Evolutionary conservation across 2,888 invertebrate species (phyloP).

Genomic region (Gymnoscelis rufifasciata): DNA sequence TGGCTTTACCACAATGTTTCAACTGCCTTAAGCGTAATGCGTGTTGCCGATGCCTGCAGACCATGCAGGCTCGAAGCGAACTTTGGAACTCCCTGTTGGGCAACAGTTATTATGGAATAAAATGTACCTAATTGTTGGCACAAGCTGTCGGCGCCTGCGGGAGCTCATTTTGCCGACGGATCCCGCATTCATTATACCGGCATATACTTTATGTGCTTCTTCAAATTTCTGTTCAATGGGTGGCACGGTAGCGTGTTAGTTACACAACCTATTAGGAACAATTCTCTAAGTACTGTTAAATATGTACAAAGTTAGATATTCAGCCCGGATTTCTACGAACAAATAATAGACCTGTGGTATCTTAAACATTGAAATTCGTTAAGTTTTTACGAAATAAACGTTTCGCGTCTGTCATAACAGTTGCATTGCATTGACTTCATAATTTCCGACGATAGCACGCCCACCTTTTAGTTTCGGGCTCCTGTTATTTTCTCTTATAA

Average conservation of each 20-base stretch:
- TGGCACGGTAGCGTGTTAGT: background rate
- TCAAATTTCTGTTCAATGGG: conserved; percentile 44
- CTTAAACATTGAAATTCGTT: too few relatives aligned
- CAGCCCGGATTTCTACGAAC: too few relatives aligned
- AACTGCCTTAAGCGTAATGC: conserved; percentile 17
- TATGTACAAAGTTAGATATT: background rate
- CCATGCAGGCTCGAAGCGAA: conserved; percentile 40
- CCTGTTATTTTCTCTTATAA: conserved; percentile 71
- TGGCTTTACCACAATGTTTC: conserved; percentile 14
- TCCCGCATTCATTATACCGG: conserved; percentile 53
- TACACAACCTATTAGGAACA: too few relatives aligned
- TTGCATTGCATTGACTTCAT: conserved; percentile 74
- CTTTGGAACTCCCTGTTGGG: conserved; percentile 49
- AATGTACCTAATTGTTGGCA: conserved; percentile 69
- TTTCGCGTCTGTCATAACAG: conserved; percentile 75
- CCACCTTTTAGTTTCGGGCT: conserved; percentile 65
- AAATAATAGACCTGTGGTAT: too few relatives aligned
- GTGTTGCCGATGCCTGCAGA: conserved; percentile 14
- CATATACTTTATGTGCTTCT: conserved; percentile 44
- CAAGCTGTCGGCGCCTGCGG: conserved; percentile 54
- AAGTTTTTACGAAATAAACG: conserved; percentile 64
- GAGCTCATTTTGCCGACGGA: conserved; percentile 47
- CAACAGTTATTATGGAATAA: conserved; percentile 70
- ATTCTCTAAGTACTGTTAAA: too few relatives aligned
- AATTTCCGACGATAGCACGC: conserved; percentile 69